Percentiles rank a stretch among this genome's conserved stretches.
phyloP scores from a whole-genome alignment of 2,797 vertebrate genomes.

The Lepilemur ruficaudatus region DNA sequence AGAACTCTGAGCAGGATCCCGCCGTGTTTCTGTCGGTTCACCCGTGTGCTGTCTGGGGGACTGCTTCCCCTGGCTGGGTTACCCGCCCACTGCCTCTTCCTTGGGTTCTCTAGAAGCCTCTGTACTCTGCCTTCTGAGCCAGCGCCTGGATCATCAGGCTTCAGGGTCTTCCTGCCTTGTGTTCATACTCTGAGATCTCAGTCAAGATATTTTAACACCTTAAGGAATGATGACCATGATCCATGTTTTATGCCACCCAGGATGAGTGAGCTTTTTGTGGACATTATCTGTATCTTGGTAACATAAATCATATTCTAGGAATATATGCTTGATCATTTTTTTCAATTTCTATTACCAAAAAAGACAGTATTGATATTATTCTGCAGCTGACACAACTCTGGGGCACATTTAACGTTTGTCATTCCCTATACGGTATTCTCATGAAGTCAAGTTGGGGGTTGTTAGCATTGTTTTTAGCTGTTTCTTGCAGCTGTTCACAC shows the following conservation, averaged over 20 bases:
- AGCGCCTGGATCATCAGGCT: background rate
- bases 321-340: background rate
- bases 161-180: background rate
- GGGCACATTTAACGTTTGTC: background rate
- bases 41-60: rapidly evolving
- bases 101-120: background rate
- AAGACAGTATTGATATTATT: background rate
- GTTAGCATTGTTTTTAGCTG: background rate
- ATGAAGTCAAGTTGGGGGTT: background rate
- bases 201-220: no score
- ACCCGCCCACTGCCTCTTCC: rapidly evolving
- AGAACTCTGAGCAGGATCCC: background rate
- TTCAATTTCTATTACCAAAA: background rate
- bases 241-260: background rate
- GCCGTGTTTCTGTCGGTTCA: rapidly evolving
- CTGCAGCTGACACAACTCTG: background rate
- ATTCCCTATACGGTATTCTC: rapidly evolving
- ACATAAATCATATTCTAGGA: background rate
- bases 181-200: background rate
- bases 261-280: background rate
- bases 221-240: background rate
- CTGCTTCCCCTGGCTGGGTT: rapidly evolving
- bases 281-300: background rate
- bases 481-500: background rate
- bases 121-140: background rate